These are phyloP conservation scores for Gavialis gangeticus DNA, from an alignment of 2,113 vertebrate species.

Conservation along the genomic window DNA sequence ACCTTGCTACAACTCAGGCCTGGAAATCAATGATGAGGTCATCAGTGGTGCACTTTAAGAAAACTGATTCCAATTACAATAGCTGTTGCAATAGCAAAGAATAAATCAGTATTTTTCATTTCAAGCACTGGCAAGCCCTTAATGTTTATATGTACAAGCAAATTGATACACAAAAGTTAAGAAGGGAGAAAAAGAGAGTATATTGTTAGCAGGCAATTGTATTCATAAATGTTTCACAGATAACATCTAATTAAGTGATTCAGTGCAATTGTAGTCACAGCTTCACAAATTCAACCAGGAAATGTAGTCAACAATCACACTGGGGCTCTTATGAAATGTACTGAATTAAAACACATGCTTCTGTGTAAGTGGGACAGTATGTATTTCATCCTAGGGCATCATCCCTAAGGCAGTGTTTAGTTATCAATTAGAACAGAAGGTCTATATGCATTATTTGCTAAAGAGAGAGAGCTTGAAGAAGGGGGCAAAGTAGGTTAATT, in stretches of 20 bases:
- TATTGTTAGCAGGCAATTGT: background rate
- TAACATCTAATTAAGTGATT: slow-evolving; percentile 20
- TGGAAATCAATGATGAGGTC: background rate
- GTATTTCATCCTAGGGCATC: background rate
- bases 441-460: background rate
- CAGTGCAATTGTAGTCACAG: background rate
- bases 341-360: background rate
- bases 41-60: background rate
- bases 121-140: slow-evolving; percentile 8
- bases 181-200: background rate
- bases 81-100: background rate
- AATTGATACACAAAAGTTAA: slow-evolving; percentile 21
- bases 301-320: background rate
- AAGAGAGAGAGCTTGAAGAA: background rate
- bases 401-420: background rate
- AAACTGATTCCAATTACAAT: slow-evolving; percentile 30
- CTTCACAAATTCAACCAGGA: background rate
- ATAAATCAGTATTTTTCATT: slow-evolving; percentile 28
- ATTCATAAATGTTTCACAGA: slow-evolving; percentile 30
- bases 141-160: slow-evolving; percentile 26
- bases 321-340: background rate
- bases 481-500: background rate
- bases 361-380: background rate
- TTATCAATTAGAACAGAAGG: slow-evolving; percentile 2
- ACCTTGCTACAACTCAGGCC: background rate